Evolutionary conservation across 2,797 vertebrate genomes (phyloP), one percentile per base, ranked within the genome.

Genomic region (Otus scops): DNA sequence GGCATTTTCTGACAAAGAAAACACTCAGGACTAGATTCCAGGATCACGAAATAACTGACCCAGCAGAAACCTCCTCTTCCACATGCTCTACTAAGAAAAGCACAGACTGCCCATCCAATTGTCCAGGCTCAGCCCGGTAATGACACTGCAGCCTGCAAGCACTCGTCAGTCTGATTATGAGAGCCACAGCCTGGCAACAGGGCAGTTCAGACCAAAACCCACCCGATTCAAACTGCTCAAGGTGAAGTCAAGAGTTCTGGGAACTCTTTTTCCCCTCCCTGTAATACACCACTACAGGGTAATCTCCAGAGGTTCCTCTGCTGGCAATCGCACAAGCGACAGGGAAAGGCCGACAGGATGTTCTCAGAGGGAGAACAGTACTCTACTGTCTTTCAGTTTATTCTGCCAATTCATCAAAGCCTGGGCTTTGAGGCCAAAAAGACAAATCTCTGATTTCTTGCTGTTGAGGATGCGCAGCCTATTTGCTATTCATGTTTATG

Each of bases 301-400:
- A 92, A 89, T 68, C 91, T 95, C 92, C 84, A 96, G 94, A 92
- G 94, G 77, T 60, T 96, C 59, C 86, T 93, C 86, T 76, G 47
- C 86, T 93, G 94, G 95, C 96, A 95, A 16, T 34, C 11, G 4
- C 85, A 93, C 75, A 70, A 77, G 57, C 0, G 4, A 76, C 71
- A 85, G 64, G 75, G 87, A 89, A 83, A 88, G 57, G 81, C 92
- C 9, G 5, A 93, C 80, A 95, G 96, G 90, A 97, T 89, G 92
- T 93, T 95, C 94, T 93, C 94, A 95, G 83, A 90, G 51, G 64
- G 70, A 96, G 90, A 96, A 96, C 94, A 97, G 93, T 85, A 17
- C 86, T 93, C 86, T 30, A 88, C 88, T 97, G 96, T 97, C 77
- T 70, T 51, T 9, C 57, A 73, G 82, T 75, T 93, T 65, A 41